Evolutionary conservation across 2,113 vertebrate species (phyloP).

Genomic region (Isichthys henryi): DNA sequence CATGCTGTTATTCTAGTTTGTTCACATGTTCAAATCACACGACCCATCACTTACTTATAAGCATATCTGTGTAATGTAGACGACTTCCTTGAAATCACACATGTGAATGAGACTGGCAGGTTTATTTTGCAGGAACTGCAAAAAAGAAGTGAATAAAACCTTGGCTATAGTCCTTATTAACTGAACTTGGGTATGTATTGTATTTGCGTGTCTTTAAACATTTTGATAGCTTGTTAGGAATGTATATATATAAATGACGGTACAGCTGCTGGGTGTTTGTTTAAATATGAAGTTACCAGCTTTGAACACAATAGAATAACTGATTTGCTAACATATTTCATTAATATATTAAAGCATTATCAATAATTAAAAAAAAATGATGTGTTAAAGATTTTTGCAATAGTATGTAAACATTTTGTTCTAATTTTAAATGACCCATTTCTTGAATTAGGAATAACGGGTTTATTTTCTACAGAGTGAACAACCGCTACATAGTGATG

Average conservation of each 20-base stretch:
- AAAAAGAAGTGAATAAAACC: background rate
- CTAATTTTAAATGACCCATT: background rate
- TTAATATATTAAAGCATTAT: no score
- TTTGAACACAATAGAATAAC: background rate
- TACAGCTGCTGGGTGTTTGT: background rate
- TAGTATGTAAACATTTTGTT: background rate
- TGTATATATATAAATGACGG: background rate
- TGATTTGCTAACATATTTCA: no score
- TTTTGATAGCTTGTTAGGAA: background rate
- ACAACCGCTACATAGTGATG: constrained; percentile 73
- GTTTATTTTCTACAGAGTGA: constrained; percentile 53
- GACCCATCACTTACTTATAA: background rate
- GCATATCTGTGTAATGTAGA: background rate
- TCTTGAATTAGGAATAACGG: background rate
- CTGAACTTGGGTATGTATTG: background rate
- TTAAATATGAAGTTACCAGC: background rate
- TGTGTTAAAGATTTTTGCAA: background rate
- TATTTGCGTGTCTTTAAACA: background rate
- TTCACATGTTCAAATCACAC: background rate
- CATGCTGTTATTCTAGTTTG: background rate
- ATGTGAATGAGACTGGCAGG: background rate
- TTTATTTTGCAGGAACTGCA: background rate
- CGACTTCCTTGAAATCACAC: background rate
- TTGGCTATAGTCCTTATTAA: background rate
- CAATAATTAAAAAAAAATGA: background rate